Evolutionary conservation across 1,140 invertebrate genomes (phyloP).

Genomic region (Ostrea edulis): DNA sequence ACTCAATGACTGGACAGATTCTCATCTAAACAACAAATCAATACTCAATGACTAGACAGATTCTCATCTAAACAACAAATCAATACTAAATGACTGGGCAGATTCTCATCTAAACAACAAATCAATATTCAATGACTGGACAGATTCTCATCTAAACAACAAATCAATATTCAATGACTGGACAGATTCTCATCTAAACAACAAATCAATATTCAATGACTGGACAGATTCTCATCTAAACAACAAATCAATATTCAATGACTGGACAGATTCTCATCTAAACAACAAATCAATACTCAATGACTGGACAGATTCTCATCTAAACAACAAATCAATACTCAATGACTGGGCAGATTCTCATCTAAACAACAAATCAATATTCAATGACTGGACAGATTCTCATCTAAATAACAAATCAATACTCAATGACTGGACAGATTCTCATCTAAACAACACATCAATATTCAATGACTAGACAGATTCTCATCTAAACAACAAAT

Average conservation of each 20-base stretch:
- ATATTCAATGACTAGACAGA: not conserved
- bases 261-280: too few species aligned
- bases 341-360: not conserved
- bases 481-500: conserved; percentile 1
- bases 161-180: conserved; percentile 69
- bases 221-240: conserved; percentile 69
- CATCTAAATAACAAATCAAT: not conserved
- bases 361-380: not conserved
- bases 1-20: conserved; percentile 69
- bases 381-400: not conserved
- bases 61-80: conserved; percentile 1
- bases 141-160: not conserved
- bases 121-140: conserved; percentile 70
- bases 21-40: not conserved
- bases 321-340: not conserved
- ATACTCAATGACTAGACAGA: not conserved
- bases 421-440: conserved; percentile 68
- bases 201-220: not conserved
- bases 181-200: conserved; percentile 15
- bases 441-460: not conserved
- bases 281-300: not conserved
- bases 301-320: not conserved
- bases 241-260: not conserved
- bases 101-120: not conserved
- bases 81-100: conserved; percentile 69